Percentiles rank a stretch among this genome's conserved stretches.
phyloP scores from a whole-genome alignment of 2,888 invertebrate species.

The Synergus umbraculus region DNA sequence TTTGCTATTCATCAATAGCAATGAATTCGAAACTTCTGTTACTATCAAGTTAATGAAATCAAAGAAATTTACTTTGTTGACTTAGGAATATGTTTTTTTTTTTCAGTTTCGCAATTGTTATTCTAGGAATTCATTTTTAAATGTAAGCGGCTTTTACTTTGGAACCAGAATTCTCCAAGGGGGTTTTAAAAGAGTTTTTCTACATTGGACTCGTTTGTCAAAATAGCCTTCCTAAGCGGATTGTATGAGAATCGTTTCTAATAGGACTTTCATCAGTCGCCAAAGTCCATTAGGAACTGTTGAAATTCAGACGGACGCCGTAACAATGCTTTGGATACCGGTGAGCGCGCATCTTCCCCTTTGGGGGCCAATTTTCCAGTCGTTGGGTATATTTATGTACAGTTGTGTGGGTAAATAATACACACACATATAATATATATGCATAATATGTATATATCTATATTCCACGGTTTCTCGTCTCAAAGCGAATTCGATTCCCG shows the following conservation, averaged over 20 bases:
- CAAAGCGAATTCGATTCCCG: conserved; percentile 49
- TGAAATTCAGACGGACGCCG: conserved; percentile 12
- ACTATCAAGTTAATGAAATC: too few species aligned
- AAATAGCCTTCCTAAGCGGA: conserved; percentile 20
- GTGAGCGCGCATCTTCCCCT: conserved; percentile 44
- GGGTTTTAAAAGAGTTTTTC: neutral
- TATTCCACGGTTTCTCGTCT: conserved; percentile 39
- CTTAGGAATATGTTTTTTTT: neutral
- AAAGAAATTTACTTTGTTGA: neutral
- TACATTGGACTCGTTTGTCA: conserved; percentile 21
- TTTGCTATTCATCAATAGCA: neutral
- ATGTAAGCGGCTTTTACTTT: conserved; percentile 1
- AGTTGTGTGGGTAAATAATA: neutral
- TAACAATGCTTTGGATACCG: conserved; percentile 36
- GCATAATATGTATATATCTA: conserved; percentile 14
- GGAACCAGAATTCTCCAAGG: neutral
- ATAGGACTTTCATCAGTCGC: conserved; percentile 14
- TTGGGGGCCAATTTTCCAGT: conserved; percentile 52
- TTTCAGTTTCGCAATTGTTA: neutral
- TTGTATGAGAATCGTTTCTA: conserved; percentile 28
- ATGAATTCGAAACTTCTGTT: neutral
- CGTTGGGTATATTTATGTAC: conserved; percentile 38
- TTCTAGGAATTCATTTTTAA: neutral
- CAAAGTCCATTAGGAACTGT: conserved; percentile 27
- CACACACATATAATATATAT: neutral